Evolutionary conservation across 2,888 invertebrate genomes (phyloP), one percentile per base, ranked within the genome.

Genomic region (Cryptocephalus moraei): DNA sequence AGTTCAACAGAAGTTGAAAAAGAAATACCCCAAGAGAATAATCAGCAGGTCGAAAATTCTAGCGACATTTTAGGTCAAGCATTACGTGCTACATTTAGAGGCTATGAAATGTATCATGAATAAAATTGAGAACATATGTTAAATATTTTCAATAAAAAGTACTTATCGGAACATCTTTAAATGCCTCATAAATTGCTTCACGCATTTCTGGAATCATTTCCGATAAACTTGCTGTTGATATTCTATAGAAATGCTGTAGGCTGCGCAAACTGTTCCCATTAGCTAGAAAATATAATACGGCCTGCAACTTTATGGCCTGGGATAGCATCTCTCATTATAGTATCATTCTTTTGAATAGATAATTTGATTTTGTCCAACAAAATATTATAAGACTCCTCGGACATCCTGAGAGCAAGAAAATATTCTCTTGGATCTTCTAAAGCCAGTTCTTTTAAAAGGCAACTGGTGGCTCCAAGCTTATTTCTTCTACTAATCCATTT

Each of bases 231-330:
- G 41, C 13, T 41, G 13, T 41, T 41, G 22, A 14, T 9, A 41
- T 14, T 41, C n/a, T n/a, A n/a, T n/a, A n/a, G n/a, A n/a, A n/a
- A n/a, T n/a, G n/a, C n/a, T n/a, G n/a, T n/a, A n/a, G 13, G 8
- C 22, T 41, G 22, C 41, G 13, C 31, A 41, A 41, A 41, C 41
- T 41, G 22, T 31, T 22, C 31, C 41, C 41, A 6, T 8, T 41
- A 14, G 41, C 41, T 22, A 41, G 41, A 41, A 41, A 41, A 14
- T 41, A 41, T 11, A 41, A 31, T 22, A 41, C 41, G 13, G 41
- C 13, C 31, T 41, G 41, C 31, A n/a, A 41, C 31, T 41, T 41
- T 41, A 31, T 41, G 9, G 9, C 31, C 41, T 1, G 41, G 41
- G 31, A 41, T 41, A n/a, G 41, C 41, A 8, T 8, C 31, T 41